Evolutionary conservation across 2,113 vertebrate species (phyloP), one percentile per base, ranked within the genome.

Genomic region (Brevimyrus niger): DNA sequence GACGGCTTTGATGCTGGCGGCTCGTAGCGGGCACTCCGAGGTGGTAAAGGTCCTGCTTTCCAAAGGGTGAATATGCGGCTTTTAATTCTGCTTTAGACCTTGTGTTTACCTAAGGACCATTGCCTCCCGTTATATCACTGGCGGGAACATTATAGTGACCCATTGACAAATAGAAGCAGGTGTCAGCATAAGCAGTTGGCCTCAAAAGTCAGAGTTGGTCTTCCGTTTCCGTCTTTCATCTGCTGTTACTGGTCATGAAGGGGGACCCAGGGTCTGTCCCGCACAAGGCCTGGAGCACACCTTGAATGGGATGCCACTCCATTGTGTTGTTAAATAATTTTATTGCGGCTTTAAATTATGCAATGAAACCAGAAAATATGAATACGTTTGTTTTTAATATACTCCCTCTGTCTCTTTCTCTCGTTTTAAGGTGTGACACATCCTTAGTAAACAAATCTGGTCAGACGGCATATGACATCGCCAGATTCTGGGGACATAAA

Each of bases 401-500:
- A 11, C 88, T 69, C 17, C 61, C 86, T 85, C 21, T 23, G 51
- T 42, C n/a, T n/a, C 50, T 58, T 85, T 58, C 42, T 46, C 48
- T 76, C 31, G 8, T 88, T 38, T 91, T 0, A 61, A 99, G 98
- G 89, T 98, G 97, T 90, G 96, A 98, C 91, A 96, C 91, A 55
- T 94, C 95, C 80, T 44, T 94, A 0, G 82, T 96, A 86, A 99
- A 98, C 94, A 94, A 94, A 80, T 97, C 98, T 27, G 96, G 93
- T 1, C 97, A 99, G 92, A 99, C 97, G 7, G 97, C 98, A 88
- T 93, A 96, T 87, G 97, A 99, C 53, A 96, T 99, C 83, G 97
- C 97, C 91, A 95, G 93, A 91, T 99, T 99, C 95, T 99, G 98
- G 98, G 98, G 98, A 4, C 97, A 98, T 94, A 94, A 95, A 69